Evolutionary conservation across 2,888 invertebrate species (phyloP).

Genomic region (Anagyrus pseudococci): DNA sequence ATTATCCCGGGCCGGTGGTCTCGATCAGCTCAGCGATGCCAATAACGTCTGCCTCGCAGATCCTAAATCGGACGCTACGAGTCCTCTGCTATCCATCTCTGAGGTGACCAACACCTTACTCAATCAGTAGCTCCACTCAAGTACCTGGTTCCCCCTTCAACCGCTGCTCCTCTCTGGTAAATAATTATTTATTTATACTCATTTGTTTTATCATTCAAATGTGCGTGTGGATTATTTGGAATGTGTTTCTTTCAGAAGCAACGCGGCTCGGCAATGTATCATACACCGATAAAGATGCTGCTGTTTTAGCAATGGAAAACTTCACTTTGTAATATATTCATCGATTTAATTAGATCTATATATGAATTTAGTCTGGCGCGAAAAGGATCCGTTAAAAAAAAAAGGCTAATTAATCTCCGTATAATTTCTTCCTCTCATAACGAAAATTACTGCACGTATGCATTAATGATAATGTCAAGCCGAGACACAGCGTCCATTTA

Average conservation of each 20-base stretch:
- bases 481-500: conserved; percentile 14
- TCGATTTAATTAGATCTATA: conserved; percentile 1
- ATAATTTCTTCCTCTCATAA: conserved; percentile 30
- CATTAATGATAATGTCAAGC: conserved; percentile 15
- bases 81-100: conserved; percentile 78
- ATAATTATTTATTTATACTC: not conserved
- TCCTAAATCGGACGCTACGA: conserved; percentile 67
- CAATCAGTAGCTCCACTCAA: conserved; percentile 65
- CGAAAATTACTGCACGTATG: too few relatives aligned
- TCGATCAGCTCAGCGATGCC: conserved; percentile 47
- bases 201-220: too few relatives aligned
- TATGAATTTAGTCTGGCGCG: conserved; percentile 1
- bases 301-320: not conserved
- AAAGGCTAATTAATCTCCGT: conserved; percentile 14
- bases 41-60: conserved; percentile 62
- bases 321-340: conserved; percentile 47
- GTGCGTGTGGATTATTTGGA: not conserved
- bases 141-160: not conserved
- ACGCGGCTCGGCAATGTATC: conserved; percentile 16
- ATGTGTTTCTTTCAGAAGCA: conserved; percentile 3
- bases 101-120: conserved; percentile 80
- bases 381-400: conserved; percentile 8
- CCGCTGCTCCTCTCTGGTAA: not conserved
- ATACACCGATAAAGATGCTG: conserved; percentile 12
- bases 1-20: conserved; percentile 55